Percentiles rank a stretch among this genome's conserved stretches.
phyloP scores from a whole-genome alignment of 2,113 vertebrate genomes.

The Mandrillus leucophaeus region DNA sequence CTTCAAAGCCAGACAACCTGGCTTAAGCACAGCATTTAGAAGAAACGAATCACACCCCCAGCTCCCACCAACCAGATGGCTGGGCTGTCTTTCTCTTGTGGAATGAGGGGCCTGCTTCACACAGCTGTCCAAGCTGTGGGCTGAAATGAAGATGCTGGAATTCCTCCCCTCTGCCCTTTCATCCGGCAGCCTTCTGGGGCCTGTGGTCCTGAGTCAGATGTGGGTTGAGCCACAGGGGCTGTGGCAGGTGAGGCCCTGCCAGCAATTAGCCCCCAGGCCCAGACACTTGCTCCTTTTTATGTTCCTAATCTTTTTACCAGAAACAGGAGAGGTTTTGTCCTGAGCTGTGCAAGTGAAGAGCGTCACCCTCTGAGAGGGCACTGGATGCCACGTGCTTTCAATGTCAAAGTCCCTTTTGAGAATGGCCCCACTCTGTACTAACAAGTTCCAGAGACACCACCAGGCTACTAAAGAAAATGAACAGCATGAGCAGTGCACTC shows the following conservation, averaged over 20 bases:
- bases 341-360: neutral
- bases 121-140: slow-evolving; percentile 69
- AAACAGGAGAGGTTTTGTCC: neutral
- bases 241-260: neutral
- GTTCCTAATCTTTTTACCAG: slow-evolving; percentile 27
- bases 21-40: neutral
- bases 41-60: neutral
- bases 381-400: neutral
- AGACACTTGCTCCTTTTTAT: neutral
- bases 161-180: slow-evolving; percentile 71
- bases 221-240: slow-evolving; percentile 52
- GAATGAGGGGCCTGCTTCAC: neutral
- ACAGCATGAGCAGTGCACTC: too few relatives aligned
- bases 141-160: slow-evolving; percentile 67
- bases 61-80: slow-evolving; percentile 50
- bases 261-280: slow-evolving; percentile 44
- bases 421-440: neutral
- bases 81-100: slow-evolving; percentile 20
- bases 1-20: slow-evolving; percentile 67
- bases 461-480: neutral
- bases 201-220: slow-evolving; percentile 37
- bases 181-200: slow-evolving; percentile 63
- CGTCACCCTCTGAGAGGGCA: neutral
- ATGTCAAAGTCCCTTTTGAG: neutral
- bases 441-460: neutral